A percentile compares a stretch with the other conserved stretches of the same genome.
Conservation (phyloP, 2,113 vertebrate species). For the Hepsetus odoe region DNA sequence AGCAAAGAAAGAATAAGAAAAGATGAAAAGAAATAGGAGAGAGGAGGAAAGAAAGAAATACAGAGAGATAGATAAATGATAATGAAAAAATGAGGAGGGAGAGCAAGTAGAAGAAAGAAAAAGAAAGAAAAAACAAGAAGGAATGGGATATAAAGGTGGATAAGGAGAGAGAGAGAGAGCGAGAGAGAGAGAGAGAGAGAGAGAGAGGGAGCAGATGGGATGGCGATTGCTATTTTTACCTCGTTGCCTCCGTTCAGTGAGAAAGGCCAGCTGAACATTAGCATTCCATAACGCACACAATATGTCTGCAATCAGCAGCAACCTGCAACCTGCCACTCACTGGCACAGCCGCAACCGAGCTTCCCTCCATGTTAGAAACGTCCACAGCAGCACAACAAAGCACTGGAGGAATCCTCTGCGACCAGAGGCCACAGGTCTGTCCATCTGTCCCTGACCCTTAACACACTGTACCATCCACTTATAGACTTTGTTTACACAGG, state of each 20-base stretch:
- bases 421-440: slow-evolving; percentile 11
- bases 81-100: background rate
- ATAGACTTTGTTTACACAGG: no score
- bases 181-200: slow-evolving; percentile 14
- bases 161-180: background rate
- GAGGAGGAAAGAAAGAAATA: background rate
- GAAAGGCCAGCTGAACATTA: slow-evolving; percentile 49
- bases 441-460: slow-evolving; percentile 18
- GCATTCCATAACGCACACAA: slow-evolving; percentile 50
- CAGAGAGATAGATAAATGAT: background rate
- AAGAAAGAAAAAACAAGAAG: background rate
- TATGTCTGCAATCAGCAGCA: slow-evolving; percentile 50
- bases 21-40: background rate
- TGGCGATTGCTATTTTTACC: slow-evolving; percentile 20
- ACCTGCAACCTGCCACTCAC: slow-evolving; percentile 51
- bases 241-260: slow-evolving; percentile 28
- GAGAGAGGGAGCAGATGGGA: slow-evolving; percentile 40
- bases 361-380: background rate
- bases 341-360: slow-evolving; percentile 5
- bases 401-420: background rate
- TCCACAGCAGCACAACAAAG: background rate
- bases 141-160: background rate
- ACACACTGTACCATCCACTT: background rate
- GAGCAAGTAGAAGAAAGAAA: background rate
- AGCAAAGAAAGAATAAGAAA: background rate